Evolutionary conservation across 2,113 vertebrate species (phyloP), one percentile per base, ranked within the genome.

Genomic region (Cavia porcellus): DNA sequence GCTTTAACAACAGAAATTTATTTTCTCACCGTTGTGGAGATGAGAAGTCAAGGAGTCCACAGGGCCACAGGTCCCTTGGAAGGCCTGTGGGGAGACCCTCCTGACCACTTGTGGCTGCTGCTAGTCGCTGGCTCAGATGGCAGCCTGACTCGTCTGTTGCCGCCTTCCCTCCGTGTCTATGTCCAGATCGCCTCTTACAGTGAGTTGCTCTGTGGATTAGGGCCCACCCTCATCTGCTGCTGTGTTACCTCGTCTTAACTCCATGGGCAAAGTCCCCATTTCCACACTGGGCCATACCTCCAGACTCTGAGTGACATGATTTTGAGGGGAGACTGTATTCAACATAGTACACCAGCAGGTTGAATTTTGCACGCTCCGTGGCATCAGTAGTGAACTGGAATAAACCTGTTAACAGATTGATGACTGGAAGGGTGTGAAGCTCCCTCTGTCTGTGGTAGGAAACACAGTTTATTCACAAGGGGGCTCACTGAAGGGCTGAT

Each of bases 331-430:
- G 20, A 42, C 5, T 88, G 0, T 88, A 2, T 85, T 90, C 42
- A 82, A n/a, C 10, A 42, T 12, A n/a, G 10, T 55, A 52, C 2
- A 81, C 45, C 8, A 93, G 59, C 24, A 57, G 28, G 62, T 85
- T 93, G 74, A 14, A 47, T 94, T 96, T 97, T 62, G 55, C 50
- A 88, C 85, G 15, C 30, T 92, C 25, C 95, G 61, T 25, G 74
- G 47, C 74, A 70, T 95, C 66, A 47, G 0, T 96, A 86, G 55
- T 75, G 89, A 95, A 87, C 83, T 97, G 84, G 92, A 96, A 68
- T 87, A 96, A 94, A 94, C 82, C 86, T 94, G 32, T 7, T 94
- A 68, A 92, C 87, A 90, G 94, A 95, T 68, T 92, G 91, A 62
- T 87, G 94, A 97, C 90, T 75, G 64, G 89, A 52, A 93, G 75